These are phyloP conservation scores for Lasioglossum calceatum DNA, from an alignment of 2,888 invertebrate genomes.

Conservation along the genomic window DNA sequence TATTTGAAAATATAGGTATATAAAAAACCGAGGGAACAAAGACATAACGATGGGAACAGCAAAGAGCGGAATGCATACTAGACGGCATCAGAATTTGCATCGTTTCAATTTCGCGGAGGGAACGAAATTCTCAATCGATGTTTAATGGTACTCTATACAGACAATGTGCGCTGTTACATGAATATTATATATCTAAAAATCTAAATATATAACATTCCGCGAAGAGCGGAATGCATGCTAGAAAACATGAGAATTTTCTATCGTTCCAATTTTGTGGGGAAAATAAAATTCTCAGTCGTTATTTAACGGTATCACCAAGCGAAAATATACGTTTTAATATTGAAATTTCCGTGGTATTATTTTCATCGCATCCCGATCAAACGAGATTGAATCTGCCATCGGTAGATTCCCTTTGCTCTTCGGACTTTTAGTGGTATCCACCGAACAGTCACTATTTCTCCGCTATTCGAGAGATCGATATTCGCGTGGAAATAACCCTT, in stretches of 20 bases:
- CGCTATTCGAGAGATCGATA: constrained; percentile 2
- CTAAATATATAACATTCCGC: too few relatives aligned
- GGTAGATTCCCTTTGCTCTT: neutral
- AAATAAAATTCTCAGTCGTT: neutral
- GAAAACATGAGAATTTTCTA: neutral
- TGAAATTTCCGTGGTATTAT: neutral
- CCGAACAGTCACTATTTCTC: neutral
- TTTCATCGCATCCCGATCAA: neutral
- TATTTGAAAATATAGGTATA: neutral
- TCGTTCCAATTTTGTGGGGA: constrained; percentile 3
- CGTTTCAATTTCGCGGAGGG: constrained; percentile 16
- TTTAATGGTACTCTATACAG: neutral
- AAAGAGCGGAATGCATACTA: neutral
- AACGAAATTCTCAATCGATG: neutral
- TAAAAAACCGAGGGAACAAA: neutral
- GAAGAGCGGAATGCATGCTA: too few relatives aligned
- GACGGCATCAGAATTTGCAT: neutral
- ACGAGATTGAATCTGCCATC: neutral
- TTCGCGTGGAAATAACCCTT: neutral
- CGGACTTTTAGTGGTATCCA: too few relatives aligned
- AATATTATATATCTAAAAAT: too few relatives aligned
- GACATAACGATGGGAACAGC: neutral
- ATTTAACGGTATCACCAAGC: neutral
- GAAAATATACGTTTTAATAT: constrained; percentile 7
- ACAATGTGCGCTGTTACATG: too few relatives aligned